Base-by-base conservation (phyloP, 2,888 invertebrate genomes). In the Brenthis hecate region DNA sequence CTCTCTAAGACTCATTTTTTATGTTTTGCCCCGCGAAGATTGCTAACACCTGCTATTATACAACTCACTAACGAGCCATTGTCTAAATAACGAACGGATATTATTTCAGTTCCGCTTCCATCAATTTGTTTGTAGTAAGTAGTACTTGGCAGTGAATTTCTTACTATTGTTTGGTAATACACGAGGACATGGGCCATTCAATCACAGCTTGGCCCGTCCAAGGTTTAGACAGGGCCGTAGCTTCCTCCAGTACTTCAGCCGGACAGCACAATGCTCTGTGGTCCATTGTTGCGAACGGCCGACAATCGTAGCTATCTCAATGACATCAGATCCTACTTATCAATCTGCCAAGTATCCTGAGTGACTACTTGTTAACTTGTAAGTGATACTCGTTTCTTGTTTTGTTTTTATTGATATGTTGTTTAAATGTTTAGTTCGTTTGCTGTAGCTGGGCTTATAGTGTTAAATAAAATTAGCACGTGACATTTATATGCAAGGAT, bases 261-360 rank as follows among this genome's bases (percentile, higher is more conserved):
- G 80, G 91, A 91, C 91, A 91, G 86, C 83, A 92, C 91, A 92
- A 92, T 90, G 85, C 77, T 83, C 76, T 76, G 75, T 76, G 79
- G 75, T 72, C 86, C 81, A 88, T 89, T 89, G 89, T 89, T 86
- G 80, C 28, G 76, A 75, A 65, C 74, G 75, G 75, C 74, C 75
- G 74, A 84, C 87, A 85, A 87, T 87, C 81, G 82, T 73, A 68
- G 74, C 78, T 88, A 91, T 91, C 90, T 89, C 89, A 91, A 90
- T 90, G 89, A 87, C 90, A 91, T 91, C 89, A 82, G 77, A 75
- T 47, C 3, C 78, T 80, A 80, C 76, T 79, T 77, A 82, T 81
- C 81, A 82, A 80, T 85, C 83, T 81, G 79, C 43, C 54, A 32
- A 66, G 58, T 62, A 68, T 56, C 68, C 3, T 68, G 28, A 43